Percentiles rank a stretch among this genome's conserved stretches.
Conservation (phyloP, 2,113 vertebrate genomes). For the Clarias batrachus region DNA sequence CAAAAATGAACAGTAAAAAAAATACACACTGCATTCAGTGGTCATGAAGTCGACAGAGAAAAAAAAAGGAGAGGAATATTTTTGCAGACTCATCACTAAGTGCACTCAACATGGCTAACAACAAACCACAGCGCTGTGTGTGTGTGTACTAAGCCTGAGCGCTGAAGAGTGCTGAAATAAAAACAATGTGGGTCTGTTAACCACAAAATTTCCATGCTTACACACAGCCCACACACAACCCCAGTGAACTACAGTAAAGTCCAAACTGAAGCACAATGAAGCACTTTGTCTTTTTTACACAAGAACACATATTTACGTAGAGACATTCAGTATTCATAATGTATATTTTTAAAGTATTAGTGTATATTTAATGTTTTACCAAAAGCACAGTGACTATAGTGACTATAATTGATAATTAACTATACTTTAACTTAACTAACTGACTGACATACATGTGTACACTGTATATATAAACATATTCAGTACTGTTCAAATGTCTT, state of each 20-base stretch:
- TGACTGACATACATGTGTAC: neutral
- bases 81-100: constrained; percentile 1
- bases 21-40: neutral
- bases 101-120: neutral
- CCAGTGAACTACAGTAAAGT: neutral
- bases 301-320: neutral
- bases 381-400: neutral
- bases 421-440: neutral
- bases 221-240: neutral
- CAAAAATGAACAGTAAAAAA: no score
- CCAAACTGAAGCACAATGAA: neutral
- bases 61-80: neutral
- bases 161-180: constrained; percentile 1
- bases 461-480: neutral
- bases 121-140: constrained; percentile 15
- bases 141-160: neutral
- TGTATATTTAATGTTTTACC: neutral
- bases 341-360: neutral
- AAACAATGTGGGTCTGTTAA: neutral
- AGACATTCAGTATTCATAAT: neutral
- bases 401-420: neutral
- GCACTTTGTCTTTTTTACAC: neutral
- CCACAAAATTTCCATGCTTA: neutral
- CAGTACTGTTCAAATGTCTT: no score
- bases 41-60: neutral